Conservation (phyloP, 2,888 invertebrate genomes). For the Andrena bucephala region DNA sequence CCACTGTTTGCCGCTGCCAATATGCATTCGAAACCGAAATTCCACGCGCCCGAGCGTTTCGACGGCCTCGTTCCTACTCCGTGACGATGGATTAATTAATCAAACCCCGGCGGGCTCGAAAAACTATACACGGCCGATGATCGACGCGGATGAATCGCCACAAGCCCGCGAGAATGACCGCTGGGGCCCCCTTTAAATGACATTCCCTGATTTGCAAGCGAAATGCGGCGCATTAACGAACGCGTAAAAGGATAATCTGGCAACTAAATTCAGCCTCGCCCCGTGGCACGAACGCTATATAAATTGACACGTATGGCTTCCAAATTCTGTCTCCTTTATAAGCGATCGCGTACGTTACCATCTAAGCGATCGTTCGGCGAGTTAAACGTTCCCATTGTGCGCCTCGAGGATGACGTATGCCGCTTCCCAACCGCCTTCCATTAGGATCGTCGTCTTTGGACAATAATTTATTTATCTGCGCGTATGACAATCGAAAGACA, state of each 20-base stretch:
- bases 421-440: slow-evolving; percentile 57
- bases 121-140: slow-evolving; percentile 70
- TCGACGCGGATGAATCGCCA: slow-evolving; percentile 66
- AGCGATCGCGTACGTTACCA: slow-evolving; percentile 32
- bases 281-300: background rate
- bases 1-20: slow-evolving; percentile 67
- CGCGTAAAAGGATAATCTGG: background rate
- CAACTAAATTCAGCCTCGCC: background rate
- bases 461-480: slow-evolving; percentile 82
- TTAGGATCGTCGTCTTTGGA: slow-evolving; percentile 68
- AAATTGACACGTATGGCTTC: background rate
- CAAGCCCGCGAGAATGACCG: slow-evolving; percentile 47
- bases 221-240: slow-evolving; percentile 10
- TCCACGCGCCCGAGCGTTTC: slow-evolving; percentile 71
- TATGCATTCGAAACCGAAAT: slow-evolving; percentile 77
- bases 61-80: slow-evolving; percentile 71
- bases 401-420: slow-evolving; percentile 57
- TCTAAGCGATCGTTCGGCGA: slow-evolving; percentile 53
- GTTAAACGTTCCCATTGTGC: slow-evolving; percentile 59
- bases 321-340: background rate
- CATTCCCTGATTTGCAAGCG: slow-evolving; percentile 16
- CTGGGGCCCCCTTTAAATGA: slow-evolving; percentile 18
- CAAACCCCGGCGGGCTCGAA: slow-evolving; percentile 69
- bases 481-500: slow-evolving; percentile 81
- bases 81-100: slow-evolving; percentile 79